These are phyloP conservation scores for Conus ventricosus DNA, from an alignment of 1,140 invertebrate genomes.

Conservation along the genomic window DNA sequence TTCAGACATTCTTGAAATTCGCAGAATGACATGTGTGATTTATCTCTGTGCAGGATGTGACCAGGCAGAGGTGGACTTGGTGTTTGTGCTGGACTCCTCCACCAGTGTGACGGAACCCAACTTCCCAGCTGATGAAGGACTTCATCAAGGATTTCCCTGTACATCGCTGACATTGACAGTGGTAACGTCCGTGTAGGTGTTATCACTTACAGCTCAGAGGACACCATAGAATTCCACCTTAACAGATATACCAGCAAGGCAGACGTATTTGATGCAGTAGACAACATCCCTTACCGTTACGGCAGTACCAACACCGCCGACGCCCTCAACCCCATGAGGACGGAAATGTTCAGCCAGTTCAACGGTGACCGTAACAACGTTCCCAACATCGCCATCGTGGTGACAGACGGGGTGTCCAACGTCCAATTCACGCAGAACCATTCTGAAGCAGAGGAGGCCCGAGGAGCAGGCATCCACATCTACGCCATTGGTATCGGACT, in stretches of 20 bases:
- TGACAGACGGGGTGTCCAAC: slow-evolving; percentile 65
- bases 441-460: slow-evolving; percentile 56
- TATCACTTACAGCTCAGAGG: slow-evolving; percentile 60
- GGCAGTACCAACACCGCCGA: slow-evolving; percentile 64
- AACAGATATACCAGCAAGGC: slow-evolving; percentile 52
- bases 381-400: slow-evolving; percentile 58
- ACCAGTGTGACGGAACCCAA: slow-evolving; percentile 62
- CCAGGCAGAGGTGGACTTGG: slow-evolving; percentile 55
- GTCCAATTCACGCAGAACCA: slow-evolving; percentile 55
- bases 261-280: slow-evolving; percentile 52
- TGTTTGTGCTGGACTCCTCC: slow-evolving; percentile 68
- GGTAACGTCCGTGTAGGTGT: slow-evolving; percentile 55
- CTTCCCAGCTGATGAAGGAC: slow-evolving; percentile 60
- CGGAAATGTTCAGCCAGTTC: slow-evolving; percentile 48
- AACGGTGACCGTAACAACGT: slow-evolving; percentile 60
- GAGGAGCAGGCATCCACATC: slow-evolving; percentile 54
- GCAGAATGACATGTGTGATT: neutral
- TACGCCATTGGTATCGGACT: slow-evolving; percentile 66
- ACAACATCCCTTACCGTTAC: slow-evolving; percentile 55
- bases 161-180: slow-evolving; percentile 53
- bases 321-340: slow-evolving; percentile 54
- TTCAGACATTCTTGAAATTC: no score
- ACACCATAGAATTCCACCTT: slow-evolving; percentile 52
- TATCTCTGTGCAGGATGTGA: slow-evolving; percentile 40
- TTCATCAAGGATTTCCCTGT: slow-evolving; percentile 61